Evolutionary conservation across 2,113 vertebrate genomes (phyloP).

Genomic region (Ciconia boyciana): DNA sequence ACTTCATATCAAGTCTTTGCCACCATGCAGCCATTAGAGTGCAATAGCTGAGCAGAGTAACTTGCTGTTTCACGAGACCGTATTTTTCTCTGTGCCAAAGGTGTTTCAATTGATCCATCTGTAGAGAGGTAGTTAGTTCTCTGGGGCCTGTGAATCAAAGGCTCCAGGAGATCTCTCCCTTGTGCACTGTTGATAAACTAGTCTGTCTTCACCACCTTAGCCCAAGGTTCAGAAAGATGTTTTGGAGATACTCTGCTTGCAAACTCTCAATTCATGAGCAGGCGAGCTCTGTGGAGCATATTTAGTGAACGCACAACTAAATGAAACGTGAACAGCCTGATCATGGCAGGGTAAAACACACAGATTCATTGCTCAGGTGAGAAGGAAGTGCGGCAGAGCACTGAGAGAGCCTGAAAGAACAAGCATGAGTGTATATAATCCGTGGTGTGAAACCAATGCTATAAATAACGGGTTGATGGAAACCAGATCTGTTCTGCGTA

Average conservation of each 20-base stretch:
- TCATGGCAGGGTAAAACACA: background rate
- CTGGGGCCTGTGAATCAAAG: background rate
- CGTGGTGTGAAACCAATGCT: background rate
- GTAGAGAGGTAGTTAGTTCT: background rate
- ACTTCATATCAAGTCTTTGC: background rate
- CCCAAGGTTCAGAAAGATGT: background rate
- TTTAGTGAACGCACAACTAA: background rate
- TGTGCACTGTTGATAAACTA: background rate
- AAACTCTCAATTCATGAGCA: background rate
- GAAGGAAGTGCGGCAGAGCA: background rate
- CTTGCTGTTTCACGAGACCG: background rate
- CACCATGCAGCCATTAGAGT: background rate
- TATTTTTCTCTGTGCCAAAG: background rate
- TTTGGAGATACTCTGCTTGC: background rate
- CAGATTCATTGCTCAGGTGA: slow-evolving; percentile 3
- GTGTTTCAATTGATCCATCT: background rate
- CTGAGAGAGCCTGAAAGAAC: background rate
- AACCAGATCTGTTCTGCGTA: background rate
- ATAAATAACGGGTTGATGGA: slow-evolving; percentile 35
- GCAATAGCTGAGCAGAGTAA: background rate
- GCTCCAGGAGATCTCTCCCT: background rate
- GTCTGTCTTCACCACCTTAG: background rate
- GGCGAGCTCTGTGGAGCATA: background rate
- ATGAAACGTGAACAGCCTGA: background rate
- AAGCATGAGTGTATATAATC: background rate